A percentile compares a stretch with the other conserved stretches of the same genome.
These are phyloP conservation scores for Cephus runcator DNA, from an alignment of 2,888 invertebrate species.

Conservation along the genomic window DNA sequence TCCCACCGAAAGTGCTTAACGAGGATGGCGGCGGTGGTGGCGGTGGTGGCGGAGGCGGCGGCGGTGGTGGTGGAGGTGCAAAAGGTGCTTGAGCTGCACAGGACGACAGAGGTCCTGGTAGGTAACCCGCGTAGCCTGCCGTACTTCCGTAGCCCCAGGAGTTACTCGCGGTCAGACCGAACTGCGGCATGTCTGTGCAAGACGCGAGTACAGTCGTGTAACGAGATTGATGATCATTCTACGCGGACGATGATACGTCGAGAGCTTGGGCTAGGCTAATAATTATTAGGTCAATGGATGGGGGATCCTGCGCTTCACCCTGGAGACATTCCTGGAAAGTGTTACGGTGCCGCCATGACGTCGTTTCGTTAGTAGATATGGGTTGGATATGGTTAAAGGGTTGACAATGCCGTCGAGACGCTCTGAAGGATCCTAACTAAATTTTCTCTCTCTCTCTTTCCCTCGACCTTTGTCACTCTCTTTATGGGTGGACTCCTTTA, in stretches of 20 bases:
- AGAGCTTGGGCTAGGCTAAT: neutral
- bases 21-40: conserved; percentile 49
- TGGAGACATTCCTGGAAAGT: neutral
- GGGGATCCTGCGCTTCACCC: neutral
- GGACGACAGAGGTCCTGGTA: conserved; percentile 77
- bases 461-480: neutral
- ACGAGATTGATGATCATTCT: neutral
- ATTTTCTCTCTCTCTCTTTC: neutral
- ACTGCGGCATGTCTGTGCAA: conserved; percentile 80
- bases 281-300: neutral
- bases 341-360: neutral
- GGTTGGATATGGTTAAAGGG: neutral
- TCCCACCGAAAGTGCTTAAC: conserved; percentile 56
- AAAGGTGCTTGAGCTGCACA: conserved; percentile 74
- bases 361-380: neutral
- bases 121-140: conserved; percentile 87
- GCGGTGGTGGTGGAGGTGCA: conserved; percentile 59
- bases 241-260: neutral
- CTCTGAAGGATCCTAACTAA: neutral
- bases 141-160: conserved; percentile 90
- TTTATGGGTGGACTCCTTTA: neutral
- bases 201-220: neutral
- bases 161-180: conserved; percentile 85
- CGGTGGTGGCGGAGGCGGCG: conserved; percentile 44
- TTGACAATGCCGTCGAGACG: neutral